Conservation (phyloP, 2,797 vertebrate species). For the Pseudochaenichthys georgianus region DNA sequence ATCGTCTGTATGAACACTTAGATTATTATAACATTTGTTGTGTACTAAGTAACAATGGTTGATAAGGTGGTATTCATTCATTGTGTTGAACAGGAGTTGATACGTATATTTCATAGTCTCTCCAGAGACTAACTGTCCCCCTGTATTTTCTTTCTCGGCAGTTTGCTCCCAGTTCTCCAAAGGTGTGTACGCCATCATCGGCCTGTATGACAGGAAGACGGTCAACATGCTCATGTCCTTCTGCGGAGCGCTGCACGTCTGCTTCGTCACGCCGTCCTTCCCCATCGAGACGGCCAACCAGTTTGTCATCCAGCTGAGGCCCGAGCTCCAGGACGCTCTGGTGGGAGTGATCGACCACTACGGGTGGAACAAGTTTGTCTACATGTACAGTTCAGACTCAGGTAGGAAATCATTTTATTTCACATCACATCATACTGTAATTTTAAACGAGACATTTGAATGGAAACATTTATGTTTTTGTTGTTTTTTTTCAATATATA, state of each 20-base stretch:
- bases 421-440: background rate
- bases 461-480: background rate
- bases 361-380: conserved; percentile 97
- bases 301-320: conserved; percentile 98
- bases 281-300: conserved; percentile 97
- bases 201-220: conserved; percentile 96
- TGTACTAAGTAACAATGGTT: no score
- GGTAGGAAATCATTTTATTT: conserved; percentile 76
- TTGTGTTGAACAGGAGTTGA: background rate
- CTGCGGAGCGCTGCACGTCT: conserved; percentile 97
- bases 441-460: background rate
- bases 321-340: conserved; percentile 96
- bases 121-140: background rate
- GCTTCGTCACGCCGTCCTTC: conserved; percentile 98
- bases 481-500: no score
- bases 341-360: conserved; percentile 97
- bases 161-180: conserved; percentile 99
- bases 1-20: background rate
- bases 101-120: background rate
- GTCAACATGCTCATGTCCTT: conserved; percentile 99
- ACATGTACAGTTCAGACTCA: conserved; percentile 98
- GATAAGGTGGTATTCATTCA: background rate
- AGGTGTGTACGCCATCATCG: conserved; percentile 99
- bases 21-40: no score
- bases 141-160: conserved; percentile 60